Evolutionary conservation across 35 echinoderm and acorn worm species (phyloP), one percentile per base, ranked within the genome.

Genomic region (Acanthaster planci): DNA sequence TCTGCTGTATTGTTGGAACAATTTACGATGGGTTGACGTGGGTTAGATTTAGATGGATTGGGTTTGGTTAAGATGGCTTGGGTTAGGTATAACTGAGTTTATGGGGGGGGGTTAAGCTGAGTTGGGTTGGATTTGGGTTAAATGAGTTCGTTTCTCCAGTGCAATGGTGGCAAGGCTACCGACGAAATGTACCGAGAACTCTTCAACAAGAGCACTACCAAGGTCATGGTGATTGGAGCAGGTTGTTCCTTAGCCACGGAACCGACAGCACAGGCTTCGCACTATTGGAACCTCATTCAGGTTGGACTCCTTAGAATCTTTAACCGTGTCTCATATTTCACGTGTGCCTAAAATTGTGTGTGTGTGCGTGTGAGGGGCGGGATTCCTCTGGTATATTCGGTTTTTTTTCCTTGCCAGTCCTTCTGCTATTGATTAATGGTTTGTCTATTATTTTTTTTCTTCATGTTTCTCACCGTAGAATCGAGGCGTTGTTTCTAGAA

Each of bases 171-270:
- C 37, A 38, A 32, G 30, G 85, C 67, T 38, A 87, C 59, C 0
- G 85, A 87, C 44, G 72, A 55, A 21, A 87, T 87, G 85, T 87
- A 87, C 75, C 39, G 53, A 19, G 85, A 87, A 35, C 72, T 87
- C 18, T 87, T 78, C 72, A 77, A 87, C 50, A 87, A 21, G 8
- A 18, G 29, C 27, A 68, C 44, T 2, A 87, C 85, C 9, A 87
- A 87, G 31, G 35, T 78, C 8, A 76, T 68, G 39, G 54, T 87
- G 14, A 39, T 87, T 16, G 85, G 85, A 51, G 85, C 3, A 22
- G 85, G 85, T 4, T 87, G 85, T 29, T 78, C 72, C 2, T 38
- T 87, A 19, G 85, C 39, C 5, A 87, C 85, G 4, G 36, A 76
- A 55, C 85, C 85, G 23, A 87, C 85, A 27, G 85, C 85, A 1